Base-by-base conservation (phyloP, 2,797 vertebrate species). In the Hoplostethus atlanticus region DNA sequence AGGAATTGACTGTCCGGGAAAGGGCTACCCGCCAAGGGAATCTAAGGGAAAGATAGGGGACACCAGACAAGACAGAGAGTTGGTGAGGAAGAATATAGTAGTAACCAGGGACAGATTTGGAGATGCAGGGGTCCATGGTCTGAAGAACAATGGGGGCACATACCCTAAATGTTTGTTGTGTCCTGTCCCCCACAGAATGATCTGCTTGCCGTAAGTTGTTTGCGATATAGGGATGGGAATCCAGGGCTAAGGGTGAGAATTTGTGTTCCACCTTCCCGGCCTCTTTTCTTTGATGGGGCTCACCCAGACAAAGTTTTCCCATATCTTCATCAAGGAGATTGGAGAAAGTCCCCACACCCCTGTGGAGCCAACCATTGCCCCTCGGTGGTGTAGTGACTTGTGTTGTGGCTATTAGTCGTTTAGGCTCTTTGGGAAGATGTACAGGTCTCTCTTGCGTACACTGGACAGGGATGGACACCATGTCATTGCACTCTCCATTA, bases 401-500 rank as follows among this genome's bases (percentile, higher is more conserved):
- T 9, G 46, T 34, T 6, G 44, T 31, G 4, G 57, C 57, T 8
- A 57, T 46, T 8, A 48, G 51, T 0, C 34, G 59, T 1, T 56
- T 71, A 68, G 86, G 79, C 36, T 58, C 71, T 78, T 69, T 51
- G 10, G 50, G 25, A 28, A 75, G 60, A 77, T 21, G 67, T 3
- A 8, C 30, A 0, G 81, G 31, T 31, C 66, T 47, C 65, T 76
- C 84, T 53, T 93, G 87, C 10, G 80, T 85, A 64, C 88, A 92
- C 71, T 94, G 93, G 73, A 91, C 36, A 0, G 93, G 89, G 60
- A 91, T 77, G 3, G 93, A 90, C 71, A 79, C 61, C 0, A 91
- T 69, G 64, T 85, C 78, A 7, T 56, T 50, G 3, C 64, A 2
- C 16, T 84, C 87, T 48, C 73, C 73, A 48, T 80, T 76, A 21